A percentile compares a stretch with the other conserved stretches of the same genome.
phyloP scores from a whole-genome alignment of 92 coral and sea anemone species.

The Heteractis magnifica region DNA sequence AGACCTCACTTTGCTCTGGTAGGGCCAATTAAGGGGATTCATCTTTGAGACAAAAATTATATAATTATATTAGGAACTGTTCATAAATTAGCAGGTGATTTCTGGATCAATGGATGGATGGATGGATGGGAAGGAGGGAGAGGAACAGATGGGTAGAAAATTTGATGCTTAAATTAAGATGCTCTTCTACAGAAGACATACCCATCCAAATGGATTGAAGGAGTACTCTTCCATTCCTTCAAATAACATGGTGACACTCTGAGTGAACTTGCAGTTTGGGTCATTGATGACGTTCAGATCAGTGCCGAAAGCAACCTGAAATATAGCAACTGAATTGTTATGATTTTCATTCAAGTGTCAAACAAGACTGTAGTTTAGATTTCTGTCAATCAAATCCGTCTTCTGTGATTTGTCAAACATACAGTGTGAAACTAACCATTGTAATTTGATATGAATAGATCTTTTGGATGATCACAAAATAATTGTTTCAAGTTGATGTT shows the following conservation, averaged over 20 bases:
- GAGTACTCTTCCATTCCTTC: slow-evolving; percentile 61
- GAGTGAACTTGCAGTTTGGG: slow-evolving; percentile 62
- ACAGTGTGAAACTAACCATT: too few species aligned
- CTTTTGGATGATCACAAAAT: too few species aligned
- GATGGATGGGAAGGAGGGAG: not conserved
- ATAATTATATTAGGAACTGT: too few species aligned
- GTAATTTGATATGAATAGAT: too few species aligned
- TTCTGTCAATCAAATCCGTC: too few species aligned
- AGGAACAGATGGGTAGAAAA: not conserved
- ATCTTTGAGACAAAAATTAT: slow-evolving; percentile 1
- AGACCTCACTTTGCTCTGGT: slow-evolving; percentile 32
- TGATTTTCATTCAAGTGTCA: too few species aligned
- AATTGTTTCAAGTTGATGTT: too few species aligned
- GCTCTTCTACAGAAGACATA: not conserved
- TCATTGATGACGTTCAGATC: slow-evolving; percentile 62
- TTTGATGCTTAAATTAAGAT: not conserved
- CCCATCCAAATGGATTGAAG: slow-evolving; percentile 44
- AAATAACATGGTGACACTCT: slow-evolving; percentile 53
- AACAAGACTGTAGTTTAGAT: too few species aligned
- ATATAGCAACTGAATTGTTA: not conserved
- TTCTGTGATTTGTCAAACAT: too few species aligned
- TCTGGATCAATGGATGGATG: too few species aligned
- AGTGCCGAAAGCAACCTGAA: slow-evolving; percentile 70
- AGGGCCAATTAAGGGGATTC: slow-evolving; percentile 34
- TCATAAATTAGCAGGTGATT: too few species aligned